Evolutionary conservation across 1,140 invertebrate genomes (phyloP).

Genomic region (Hirudo medicinalis): DNA sequence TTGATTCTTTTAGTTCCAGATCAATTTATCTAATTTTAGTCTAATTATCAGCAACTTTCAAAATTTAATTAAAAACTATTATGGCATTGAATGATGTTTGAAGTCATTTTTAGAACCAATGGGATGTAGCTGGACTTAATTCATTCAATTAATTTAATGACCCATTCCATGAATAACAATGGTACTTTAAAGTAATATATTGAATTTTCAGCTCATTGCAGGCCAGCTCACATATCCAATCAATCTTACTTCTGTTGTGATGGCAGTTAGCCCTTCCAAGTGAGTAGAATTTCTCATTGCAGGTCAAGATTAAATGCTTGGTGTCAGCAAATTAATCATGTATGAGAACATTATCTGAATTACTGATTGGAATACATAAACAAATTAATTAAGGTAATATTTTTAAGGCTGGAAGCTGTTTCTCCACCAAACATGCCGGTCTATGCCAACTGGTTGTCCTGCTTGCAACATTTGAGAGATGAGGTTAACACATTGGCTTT

Average conservation of each 20-base stretch:
- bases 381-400: conserved; percentile 25
- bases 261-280: conserved; percentile 64
- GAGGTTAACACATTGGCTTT: conserved; percentile 22
- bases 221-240: conserved; percentile 70
- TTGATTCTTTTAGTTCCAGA: too few relatives aligned
- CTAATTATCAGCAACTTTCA: too few relatives aligned
- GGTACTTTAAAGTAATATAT: conserved; percentile 17
- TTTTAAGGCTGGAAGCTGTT: conserved; percentile 55
- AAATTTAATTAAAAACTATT: too few relatives aligned
- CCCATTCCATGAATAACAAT: not conserved
- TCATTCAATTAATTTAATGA: not conserved
- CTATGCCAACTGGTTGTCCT: conserved; percentile 62
- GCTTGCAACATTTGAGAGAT: conserved; percentile 56
- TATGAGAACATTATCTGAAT: too few relatives aligned
- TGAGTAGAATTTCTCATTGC: conserved; percentile 31
- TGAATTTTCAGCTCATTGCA: conserved; percentile 52
- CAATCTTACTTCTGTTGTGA: conserved; percentile 70
- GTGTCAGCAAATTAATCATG: not conserved
- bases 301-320: not conserved
- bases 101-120: not conserved
- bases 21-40: too few relatives aligned
- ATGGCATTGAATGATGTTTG: too few relatives aligned
- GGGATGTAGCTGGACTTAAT: not conserved
- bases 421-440: conserved; percentile 63
- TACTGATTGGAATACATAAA: not conserved